Percentiles rank a stretch among this genome's conserved stretches.
These are phyloP conservation scores for Latrodectus geometricus DNA, from an alignment of 1,140 invertebrate species.

Conservation along the genomic window DNA sequence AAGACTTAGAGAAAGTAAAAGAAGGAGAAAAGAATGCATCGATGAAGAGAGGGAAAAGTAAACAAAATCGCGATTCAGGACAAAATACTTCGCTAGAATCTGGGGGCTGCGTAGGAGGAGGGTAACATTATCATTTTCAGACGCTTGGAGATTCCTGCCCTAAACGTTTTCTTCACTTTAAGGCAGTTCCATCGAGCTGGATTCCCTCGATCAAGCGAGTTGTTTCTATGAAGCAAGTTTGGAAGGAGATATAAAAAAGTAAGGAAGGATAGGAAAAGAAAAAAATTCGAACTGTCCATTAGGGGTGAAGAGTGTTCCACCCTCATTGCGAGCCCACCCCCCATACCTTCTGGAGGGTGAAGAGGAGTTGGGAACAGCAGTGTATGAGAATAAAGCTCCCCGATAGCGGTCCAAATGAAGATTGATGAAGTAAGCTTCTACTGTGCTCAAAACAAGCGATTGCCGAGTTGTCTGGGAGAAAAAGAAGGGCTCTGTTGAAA, in stretches of 20 bases:
- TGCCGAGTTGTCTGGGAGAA: background rate
- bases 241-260: slow-evolving; percentile 1
- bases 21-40: background rate
- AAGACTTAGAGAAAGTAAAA: background rate
- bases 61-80: slow-evolving; percentile 43
- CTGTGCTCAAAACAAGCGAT: slow-evolving; percentile 52
- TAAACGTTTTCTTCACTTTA: slow-evolving; percentile 59
- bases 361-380: slow-evolving; percentile 31
- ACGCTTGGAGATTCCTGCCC: slow-evolving; percentile 27
- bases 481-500: slow-evolving; percentile 36
- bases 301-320: slow-evolving; percentile 55
- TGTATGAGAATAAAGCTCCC: slow-evolving; percentile 58
- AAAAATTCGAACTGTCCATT: slow-evolving; percentile 55
- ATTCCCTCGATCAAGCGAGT: slow-evolving; percentile 48
- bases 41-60: slow-evolving; percentile 12
- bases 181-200: slow-evolving; percentile 26
- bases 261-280: background rate
- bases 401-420: slow-evolving; percentile 56
- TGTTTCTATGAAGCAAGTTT: slow-evolving; percentile 35
- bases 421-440: slow-evolving; percentile 55
- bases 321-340: slow-evolving; percentile 5
- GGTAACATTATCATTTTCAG: slow-evolving; percentile 43
- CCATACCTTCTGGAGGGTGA: slow-evolving; percentile 15
- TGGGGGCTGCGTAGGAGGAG: background rate
- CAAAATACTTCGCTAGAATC: slow-evolving; percentile 21